phyloP scores from a whole-genome alignment of 2,888 invertebrate species.

The Chalcis sispes region DNA sequence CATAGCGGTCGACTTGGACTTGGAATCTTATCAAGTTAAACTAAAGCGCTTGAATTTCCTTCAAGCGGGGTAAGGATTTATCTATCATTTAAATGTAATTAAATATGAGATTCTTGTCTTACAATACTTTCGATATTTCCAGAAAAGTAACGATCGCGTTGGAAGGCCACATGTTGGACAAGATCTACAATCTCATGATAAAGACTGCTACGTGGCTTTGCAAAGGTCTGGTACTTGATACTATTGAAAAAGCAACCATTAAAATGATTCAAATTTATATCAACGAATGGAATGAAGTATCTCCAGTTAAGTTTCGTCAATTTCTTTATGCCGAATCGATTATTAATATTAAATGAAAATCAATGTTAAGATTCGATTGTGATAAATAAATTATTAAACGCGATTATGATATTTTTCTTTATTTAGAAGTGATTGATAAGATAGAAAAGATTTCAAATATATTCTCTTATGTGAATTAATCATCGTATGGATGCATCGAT shows the following conservation, averaged over 20 bases:
- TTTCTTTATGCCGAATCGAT: not conserved
- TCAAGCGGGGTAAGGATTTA: slow-evolving; percentile 59
- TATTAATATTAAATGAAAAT: no score
- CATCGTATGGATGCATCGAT: no score
- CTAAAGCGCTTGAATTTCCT: slow-evolving; percentile 59
- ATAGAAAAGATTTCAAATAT: no score
- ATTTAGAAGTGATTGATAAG: no score
- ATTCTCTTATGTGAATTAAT: no score
- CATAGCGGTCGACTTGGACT: slow-evolving; percentile 54
- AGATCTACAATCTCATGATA: slow-evolving; percentile 34
- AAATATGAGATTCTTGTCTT: not conserved
- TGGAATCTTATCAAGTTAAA: slow-evolving; percentile 49
- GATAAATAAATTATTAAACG: no score
- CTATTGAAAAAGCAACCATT: not conserved
- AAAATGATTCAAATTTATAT: not conserved
- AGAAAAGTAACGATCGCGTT: slow-evolving; percentile 27
- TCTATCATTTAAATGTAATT: not conserved
- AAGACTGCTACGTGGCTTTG: not conserved
- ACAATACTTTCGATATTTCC: no score
- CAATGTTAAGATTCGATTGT: no score
- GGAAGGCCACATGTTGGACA: slow-evolving; percentile 39
- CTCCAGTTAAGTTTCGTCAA: slow-evolving; percentile 20
- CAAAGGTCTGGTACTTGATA: slow-evolving; percentile 1
- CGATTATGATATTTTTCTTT: no score
- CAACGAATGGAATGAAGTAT: slow-evolving; percentile 13